A percentile compares a stretch with the other conserved stretches of the same genome.
phyloP scores from a whole-genome alignment of 2,888 invertebrate genomes.

The Cephus nigrinus region DNA sequence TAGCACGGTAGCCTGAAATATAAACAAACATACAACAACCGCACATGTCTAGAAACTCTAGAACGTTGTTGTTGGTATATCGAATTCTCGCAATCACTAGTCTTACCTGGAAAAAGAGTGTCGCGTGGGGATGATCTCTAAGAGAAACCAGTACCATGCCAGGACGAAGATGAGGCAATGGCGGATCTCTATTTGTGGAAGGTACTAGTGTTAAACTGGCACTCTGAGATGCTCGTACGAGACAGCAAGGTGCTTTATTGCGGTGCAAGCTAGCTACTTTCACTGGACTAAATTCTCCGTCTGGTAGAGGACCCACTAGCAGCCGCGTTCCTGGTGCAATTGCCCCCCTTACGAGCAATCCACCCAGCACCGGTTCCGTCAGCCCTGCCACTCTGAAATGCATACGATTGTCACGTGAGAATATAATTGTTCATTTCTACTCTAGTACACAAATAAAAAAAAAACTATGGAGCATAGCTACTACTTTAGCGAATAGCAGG shows the following conservation, averaged over 20 bases:
- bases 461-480: not conserved
- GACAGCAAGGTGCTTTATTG: constrained; percentile 89
- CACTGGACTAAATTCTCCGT: constrained; percentile 83
- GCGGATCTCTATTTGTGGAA: constrained; percentile 63
- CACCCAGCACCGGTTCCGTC: constrained; percentile 84
- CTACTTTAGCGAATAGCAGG: not conserved
- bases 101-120: constrained; percentile 69
- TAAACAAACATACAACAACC: not conserved
- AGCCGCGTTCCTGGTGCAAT: constrained; percentile 86
- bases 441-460: not conserved
- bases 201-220: constrained; percentile 83
- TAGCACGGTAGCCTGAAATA: constrained; percentile 84
- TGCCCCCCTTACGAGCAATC: constrained; percentile 85
- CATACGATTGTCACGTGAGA: not conserved
- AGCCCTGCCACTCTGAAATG: constrained; percentile 78
- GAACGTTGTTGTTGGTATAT: not conserved
- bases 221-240: constrained; percentile 90
- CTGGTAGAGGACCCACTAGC: constrained; percentile 80
- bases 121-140: constrained; percentile 67
- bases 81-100: too few species aligned
- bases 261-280: constrained; percentile 88
- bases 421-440: not conserved
- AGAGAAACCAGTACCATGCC: constrained; percentile 86
- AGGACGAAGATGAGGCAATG: constrained; percentile 73
- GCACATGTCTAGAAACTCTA: not conserved